Evolutionary conservation across 1,140 invertebrate species (phyloP).

Genomic region (Cyclina sinensis): DNA sequence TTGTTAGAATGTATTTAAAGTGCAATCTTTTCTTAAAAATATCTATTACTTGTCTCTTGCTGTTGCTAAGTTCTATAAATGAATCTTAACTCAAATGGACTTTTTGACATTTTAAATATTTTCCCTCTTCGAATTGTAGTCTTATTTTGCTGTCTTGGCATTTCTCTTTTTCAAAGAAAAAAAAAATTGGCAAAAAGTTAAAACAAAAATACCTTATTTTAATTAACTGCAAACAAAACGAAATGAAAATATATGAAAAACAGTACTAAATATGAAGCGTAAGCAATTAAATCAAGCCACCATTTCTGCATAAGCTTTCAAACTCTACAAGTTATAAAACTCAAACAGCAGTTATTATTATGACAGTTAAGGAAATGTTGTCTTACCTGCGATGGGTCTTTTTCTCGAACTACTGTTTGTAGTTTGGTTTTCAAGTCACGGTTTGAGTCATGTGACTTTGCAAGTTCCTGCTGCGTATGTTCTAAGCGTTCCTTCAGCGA

Average conservation of each 20-base stretch:
- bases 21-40: no score
- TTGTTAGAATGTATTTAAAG: no score
- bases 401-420: slow-evolving; percentile 75
- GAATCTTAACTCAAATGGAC: no score
- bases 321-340: slow-evolving; percentile 1
- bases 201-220: no score
- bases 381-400: slow-evolving; percentile 73
- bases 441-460: slow-evolving; percentile 82
- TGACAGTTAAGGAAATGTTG: background rate
- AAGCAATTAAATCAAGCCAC: background rate
- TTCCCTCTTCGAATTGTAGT: no score
- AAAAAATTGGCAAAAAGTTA: no score
- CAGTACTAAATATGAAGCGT: background rate
- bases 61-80: no score
- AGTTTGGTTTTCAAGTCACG: slow-evolving; percentile 89
- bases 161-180: no score
- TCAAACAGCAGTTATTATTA: slow-evolving; percentile 26
- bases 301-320: background rate
- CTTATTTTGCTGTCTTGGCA: no score
- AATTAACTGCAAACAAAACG: background rate
- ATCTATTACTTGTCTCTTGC: no score
- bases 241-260: background rate
- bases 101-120: no score
- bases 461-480: slow-evolving; percentile 88
- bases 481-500: slow-evolving; percentile 88